These are phyloP conservation scores for Pachypanchax playfairii DNA, from an alignment of 2,113 vertebrate species.

Conservation along the genomic window DNA sequence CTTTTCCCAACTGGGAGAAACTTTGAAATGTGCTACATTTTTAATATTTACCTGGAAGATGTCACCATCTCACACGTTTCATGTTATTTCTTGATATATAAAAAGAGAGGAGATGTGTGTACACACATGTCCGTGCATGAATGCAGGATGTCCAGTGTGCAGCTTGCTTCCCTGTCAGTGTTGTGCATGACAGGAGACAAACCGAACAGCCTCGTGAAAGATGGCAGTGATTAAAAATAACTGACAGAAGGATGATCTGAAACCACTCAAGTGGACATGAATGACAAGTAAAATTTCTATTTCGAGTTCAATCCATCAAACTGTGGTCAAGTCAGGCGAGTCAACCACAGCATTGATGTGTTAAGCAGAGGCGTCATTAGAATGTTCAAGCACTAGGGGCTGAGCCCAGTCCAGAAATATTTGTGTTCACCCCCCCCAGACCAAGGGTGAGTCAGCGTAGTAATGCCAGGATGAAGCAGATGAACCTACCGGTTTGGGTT, in stretches of 20 bases:
- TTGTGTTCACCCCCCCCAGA: too few species aligned
- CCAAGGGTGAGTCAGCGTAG: too few species aligned
- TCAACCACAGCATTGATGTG: neutral
- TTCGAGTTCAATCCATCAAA: slow-evolving; percentile 6
- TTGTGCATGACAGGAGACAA: neutral
- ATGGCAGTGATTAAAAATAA: slow-evolving; percentile 4
- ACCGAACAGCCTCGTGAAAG: neutral
- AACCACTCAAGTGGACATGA: neutral
- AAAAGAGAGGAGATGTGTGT: too few species aligned
- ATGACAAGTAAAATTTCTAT: slow-evolving; percentile 11
- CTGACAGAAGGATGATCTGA: slow-evolving; percentile 3
- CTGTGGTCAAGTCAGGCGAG: slow-evolving; percentile 12
- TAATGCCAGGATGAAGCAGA: too few species aligned
- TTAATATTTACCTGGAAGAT: slow-evolving; percentile 68
- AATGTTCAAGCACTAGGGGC: neutral
- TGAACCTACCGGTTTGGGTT: too few species aligned
- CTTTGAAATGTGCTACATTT: slow-evolving; percentile 68
- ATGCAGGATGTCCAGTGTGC: neutral
- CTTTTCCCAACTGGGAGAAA: slow-evolving; percentile 60
- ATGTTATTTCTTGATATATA: slow-evolving; percentile 6
- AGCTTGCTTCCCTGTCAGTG: neutral
- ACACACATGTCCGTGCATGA: neutral
- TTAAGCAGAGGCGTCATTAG: neutral
- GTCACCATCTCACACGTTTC: slow-evolving; percentile 37
- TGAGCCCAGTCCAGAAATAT: neutral